Percentiles rank a stretch among this genome's conserved stretches.
Evolutionary conservation across 2,113 vertebrate species (phyloP).

Genomic region (Oophaga pumilio): DNA sequence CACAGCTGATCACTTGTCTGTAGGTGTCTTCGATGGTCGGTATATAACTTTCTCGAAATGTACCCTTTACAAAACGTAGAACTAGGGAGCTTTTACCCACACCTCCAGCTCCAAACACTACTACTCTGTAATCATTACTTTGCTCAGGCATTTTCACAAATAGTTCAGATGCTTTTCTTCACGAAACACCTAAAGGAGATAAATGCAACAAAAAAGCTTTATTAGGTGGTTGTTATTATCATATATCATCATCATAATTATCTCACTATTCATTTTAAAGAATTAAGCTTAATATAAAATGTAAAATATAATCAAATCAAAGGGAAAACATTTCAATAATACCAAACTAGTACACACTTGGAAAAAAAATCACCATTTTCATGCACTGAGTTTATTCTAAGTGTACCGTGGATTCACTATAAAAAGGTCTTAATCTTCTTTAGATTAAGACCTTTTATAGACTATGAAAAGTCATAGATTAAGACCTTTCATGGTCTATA

Average conservation of each 20-base stretch:
- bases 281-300: background rate
- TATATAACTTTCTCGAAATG: slow-evolving; percentile 82
- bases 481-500: too few species aligned
- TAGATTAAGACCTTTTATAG: too few species aligned
- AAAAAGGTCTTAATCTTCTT: too few species aligned
- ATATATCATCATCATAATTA: background rate
- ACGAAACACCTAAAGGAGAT: slow-evolving; percentile 61
- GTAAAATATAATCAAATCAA: background rate
- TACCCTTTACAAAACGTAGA: slow-evolving; percentile 80
- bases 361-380: background rate
- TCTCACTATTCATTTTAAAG: background rate
- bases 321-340: background rate
- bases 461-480: too few species aligned
- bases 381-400: background rate
- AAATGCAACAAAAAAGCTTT: background rate
- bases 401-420: too few species aligned
- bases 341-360: background rate
- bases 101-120: slow-evolving; percentile 81
- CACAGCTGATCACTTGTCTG: slow-evolving; percentile 83
- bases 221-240: too few species aligned
- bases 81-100: slow-evolving; percentile 83
- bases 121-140: slow-evolving; percentile 83
- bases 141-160: slow-evolving; percentile 78
- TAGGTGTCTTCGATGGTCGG: slow-evolving; percentile 84
- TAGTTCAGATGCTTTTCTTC: slow-evolving; percentile 39